Evolutionary conservation across 2,797 vertebrate genomes (phyloP).

Genomic region (Muscicapa striata): DNA sequence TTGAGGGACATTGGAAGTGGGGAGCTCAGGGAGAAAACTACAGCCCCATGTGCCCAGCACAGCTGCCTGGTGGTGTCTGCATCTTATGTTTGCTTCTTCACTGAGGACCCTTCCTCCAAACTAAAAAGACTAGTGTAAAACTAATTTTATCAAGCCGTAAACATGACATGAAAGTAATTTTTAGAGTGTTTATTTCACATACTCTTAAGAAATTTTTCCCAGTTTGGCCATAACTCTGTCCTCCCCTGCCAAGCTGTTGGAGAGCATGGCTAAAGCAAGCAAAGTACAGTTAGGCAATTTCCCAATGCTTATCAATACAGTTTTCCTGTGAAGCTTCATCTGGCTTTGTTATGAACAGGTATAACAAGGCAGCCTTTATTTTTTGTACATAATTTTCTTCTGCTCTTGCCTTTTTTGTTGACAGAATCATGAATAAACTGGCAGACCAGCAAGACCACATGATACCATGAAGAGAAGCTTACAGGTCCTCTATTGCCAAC

Average conservation of each 20-base stretch:
- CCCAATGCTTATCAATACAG: not conserved
- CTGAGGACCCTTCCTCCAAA: not conserved
- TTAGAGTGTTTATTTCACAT: not conserved
- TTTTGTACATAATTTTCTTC: not conserved
- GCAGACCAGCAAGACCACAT: slow-evolving; percentile 94
- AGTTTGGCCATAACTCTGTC: not conserved
- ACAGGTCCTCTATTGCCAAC: slow-evolving; percentile 97
- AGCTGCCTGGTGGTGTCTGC: not conserved
- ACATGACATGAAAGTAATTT: not conserved
- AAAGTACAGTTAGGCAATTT: not conserved
- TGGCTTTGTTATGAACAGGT: not conserved
- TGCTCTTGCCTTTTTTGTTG: slow-evolving; percentile 66
- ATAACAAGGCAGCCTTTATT: not conserved
- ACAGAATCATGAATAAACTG: slow-evolving; percentile 98
- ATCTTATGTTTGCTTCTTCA: not conserved
- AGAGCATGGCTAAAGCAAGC: not conserved
- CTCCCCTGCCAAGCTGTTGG: not conserved
- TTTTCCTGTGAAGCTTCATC: not conserved
- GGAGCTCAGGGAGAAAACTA: not conserved
- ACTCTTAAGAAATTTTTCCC: not conserved
- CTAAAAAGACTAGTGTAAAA: not conserved
- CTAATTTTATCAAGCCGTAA: not conserved
- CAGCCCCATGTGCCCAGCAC: not conserved
- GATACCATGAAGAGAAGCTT: slow-evolving; percentile 99
- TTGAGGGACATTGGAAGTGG: not conserved